Conservation (phyloP, 2,113 vertebrate species). For the Psilopogon haemacephalus region DNA sequence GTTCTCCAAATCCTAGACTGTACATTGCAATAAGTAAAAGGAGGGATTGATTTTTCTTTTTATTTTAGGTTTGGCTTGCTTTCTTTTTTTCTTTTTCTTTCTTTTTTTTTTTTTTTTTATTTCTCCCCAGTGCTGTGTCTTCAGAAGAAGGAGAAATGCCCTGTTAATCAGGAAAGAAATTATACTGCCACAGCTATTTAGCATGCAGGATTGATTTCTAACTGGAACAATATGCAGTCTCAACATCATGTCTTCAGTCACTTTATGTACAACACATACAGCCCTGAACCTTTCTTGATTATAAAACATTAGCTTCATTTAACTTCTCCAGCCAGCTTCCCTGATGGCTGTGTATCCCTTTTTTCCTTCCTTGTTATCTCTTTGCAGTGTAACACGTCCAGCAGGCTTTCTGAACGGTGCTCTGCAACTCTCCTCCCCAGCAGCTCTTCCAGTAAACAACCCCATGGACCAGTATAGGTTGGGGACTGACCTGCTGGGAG, state of each 20-base stretch:
- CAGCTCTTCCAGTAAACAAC: neutral
- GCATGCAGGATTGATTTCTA: neutral
- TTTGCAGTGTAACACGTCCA: neutral
- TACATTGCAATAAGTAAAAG: neutral
- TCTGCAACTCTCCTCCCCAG: neutral
- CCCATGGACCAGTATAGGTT: too few relatives aligned
- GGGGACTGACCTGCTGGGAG: too few relatives aligned
- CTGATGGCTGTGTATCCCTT: neutral
- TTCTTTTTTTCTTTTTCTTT: neutral
- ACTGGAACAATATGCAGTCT: neutral
- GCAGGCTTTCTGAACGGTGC: neutral
- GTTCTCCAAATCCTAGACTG: neutral
- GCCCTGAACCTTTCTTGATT: neutral
- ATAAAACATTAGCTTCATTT: neutral
- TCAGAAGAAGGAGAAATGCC: neutral
- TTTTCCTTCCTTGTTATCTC: neutral
- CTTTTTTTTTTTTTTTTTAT: neutral
- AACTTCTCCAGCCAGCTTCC: neutral
- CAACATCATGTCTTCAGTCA: neutral
- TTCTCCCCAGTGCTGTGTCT: neutral
- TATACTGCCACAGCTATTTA: neutral
- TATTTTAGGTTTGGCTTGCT: neutral
- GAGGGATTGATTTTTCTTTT: neutral
- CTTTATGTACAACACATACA: neutral
- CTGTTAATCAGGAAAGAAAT: conserved; percentile 2